phyloP scores from a whole-genome alignment of 1,140 invertebrate genomes.

The Meloidogyne floridensis region DNA sequence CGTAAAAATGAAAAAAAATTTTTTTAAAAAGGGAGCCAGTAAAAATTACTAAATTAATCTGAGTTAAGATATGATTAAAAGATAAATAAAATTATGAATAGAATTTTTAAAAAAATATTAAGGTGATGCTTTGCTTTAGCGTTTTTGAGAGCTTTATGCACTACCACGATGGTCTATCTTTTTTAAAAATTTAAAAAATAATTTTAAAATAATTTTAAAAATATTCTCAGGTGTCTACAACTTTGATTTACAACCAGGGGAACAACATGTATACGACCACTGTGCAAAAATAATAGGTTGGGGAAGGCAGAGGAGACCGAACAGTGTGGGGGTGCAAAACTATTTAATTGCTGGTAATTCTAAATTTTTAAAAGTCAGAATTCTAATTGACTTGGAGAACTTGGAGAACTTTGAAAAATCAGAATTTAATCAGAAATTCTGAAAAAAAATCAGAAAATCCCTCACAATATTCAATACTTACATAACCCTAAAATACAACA shows the following conservation, averaged over 20 bases:
- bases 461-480: not conserved
- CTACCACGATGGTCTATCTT: slow-evolving; percentile 32
- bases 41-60: not conserved
- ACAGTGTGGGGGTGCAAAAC: slow-evolving; percentile 15
- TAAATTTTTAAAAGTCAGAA: not conserved
- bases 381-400: too few relatives aligned
- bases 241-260: slow-evolving; percentile 20
- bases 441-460: not conserved
- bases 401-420: too few relatives aligned
- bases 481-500: too few relatives aligned
- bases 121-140: slow-evolving; percentile 36
- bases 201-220: not conserved
- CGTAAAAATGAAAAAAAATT: not conserved
- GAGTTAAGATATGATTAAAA: not conserved
- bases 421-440: too few relatives aligned
- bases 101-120: not conserved
- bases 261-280: slow-evolving; percentile 40
- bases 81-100: slow-evolving; percentile 5
- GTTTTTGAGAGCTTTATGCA: slow-evolving; percentile 42
- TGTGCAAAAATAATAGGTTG: slow-evolving; percentile 40
- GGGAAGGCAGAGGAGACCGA: slow-evolving; percentile 28
- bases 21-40: not conserved
- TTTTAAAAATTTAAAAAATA: not conserved
- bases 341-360: slow-evolving; percentile 15
- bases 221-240: slow-evolving; percentile 33